Evolutionary conservation across 2,888 invertebrate species (phyloP), one percentile per base, ranked within the genome.

Genomic region (Drosophila lacicola): DNA sequence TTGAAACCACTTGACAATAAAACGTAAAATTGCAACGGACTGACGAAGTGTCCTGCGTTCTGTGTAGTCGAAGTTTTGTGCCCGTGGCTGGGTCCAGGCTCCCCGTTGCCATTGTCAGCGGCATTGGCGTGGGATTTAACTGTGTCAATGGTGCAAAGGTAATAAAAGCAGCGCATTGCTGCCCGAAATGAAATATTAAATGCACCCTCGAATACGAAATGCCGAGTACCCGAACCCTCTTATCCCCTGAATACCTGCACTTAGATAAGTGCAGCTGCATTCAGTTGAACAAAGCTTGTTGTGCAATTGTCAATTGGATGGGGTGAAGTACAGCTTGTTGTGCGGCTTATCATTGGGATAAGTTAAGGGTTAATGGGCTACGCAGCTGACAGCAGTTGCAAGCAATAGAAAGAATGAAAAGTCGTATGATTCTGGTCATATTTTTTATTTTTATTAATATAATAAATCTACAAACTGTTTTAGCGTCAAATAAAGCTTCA

Each of bases 1-100:
- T 77, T 66, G 78, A 88, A 88, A 74, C 86, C 83, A 83, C 86
- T 83, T 88, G 88, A 72, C 78, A 88, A 88, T 83, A 69, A 69
- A 83, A 74, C 70, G 80, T 65, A 44, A 72, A 85, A 82, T 74
- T 88, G 74, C 86, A 80, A 67, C 50, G 50, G 44, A 65, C 65
- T 66, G 61, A 66, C 69, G 54, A 69, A 70, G 69, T 78, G 79
- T 51, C 45, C 61, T 71, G 56, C 56, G 51, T 55, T 17, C 17
- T 17, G 41, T 80, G 77, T 77, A 80, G 67, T 66, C 68, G 55
- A 45, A 51, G 55, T 51, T 62, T 29, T 29, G 46, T 29, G 39
- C 21, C 36, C 21, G 41, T 17, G 45, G 56, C 39, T 41, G 13
- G 34, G 3, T 37, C 8, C 33, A 19, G 46, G 54, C 53, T 63